phyloP scores from a whole-genome alignment of 2,797 vertebrate genomes.

The Sebastes oblongus region DNA sequence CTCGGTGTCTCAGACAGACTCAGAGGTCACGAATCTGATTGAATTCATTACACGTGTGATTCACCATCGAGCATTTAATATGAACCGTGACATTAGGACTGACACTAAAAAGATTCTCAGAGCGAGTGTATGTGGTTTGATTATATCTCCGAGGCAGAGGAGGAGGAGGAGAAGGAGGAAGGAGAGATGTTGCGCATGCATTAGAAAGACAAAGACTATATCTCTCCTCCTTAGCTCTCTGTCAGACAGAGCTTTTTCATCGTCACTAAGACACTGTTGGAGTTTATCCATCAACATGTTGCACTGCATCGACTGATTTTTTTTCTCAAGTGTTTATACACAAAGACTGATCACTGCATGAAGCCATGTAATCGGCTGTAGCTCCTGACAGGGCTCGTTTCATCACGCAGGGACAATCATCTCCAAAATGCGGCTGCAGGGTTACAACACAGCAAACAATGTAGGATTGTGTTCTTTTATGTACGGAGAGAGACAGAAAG shows the following conservation, averaged over 20 bases:
- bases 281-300: slow-evolving; percentile 63
- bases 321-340: slow-evolving; percentile 50
- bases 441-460: slow-evolving; percentile 57
- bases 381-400: slow-evolving; percentile 63
- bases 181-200: not conserved
- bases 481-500: not conserved
- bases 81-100: slow-evolving; percentile 56
- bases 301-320: slow-evolving; percentile 34
- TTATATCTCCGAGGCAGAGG: slow-evolving; percentile 43
- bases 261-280: slow-evolving; percentile 31
- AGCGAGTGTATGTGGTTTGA: slow-evolving; percentile 35
- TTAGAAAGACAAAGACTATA: slow-evolving; percentile 29
- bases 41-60: slow-evolving; percentile 59
- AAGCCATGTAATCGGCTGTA: slow-evolving; percentile 56
- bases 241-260: slow-evolving; percentile 24
- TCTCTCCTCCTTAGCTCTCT: not conserved
- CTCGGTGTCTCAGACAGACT: not conserved
- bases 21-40: slow-evolving; percentile 54
- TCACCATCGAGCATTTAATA: slow-evolving; percentile 54
- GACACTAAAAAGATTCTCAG: slow-evolving; percentile 34
- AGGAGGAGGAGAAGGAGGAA: not conserved
- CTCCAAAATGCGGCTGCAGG: slow-evolving; percentile 46
- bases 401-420: slow-evolving; percentile 67
- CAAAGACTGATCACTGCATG: slow-evolving; percentile 54
- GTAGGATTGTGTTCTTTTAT: slow-evolving; percentile 38